Evolutionary conservation across 1,140 invertebrate genomes (phyloP), one percentile per base, ranked within the genome.

Genomic region (Coenobita brevimanus): DNA sequence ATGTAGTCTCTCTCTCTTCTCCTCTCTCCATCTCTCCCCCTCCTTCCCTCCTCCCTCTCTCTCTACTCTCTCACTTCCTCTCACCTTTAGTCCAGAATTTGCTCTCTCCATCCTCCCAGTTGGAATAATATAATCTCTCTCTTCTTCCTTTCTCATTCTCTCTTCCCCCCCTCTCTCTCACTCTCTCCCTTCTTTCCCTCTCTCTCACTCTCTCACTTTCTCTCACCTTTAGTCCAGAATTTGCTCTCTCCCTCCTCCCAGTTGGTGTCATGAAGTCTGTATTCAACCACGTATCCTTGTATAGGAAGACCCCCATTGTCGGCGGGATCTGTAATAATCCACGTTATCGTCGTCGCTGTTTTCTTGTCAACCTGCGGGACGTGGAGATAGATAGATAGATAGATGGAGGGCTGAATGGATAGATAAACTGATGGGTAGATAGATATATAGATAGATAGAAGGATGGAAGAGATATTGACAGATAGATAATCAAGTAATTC

Each of bases 311-410:
- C 97, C 64, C 95, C 94, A 88, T 96, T 94, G 89, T 95, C 94
- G 30, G 93, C 92, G 1, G 97, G 97, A 0, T 95, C 95, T 2
- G 95, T 92, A 41, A 98, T 95, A 57, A 94, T 94, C 91, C 97
- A 97, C 76, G 94, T 95, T 57, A 97, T 95, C 3, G 96, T 97
- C 0, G 97, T 98, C 0, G 97, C 97, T 2, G 93, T 92, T 21
- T 75, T 89, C 27, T 89, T 89, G 27, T 81, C 67, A n/a, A 85
- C 78, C 89, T 89, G 36, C 33, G 2, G 38, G 8, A 64, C 3
- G 30, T 15, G 80, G 17, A 2, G 24, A n/a, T 2, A 17, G 30
- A 30, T 24, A 30, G 3, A 36, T 82, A 38, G n/a, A 80, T 60
- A 30, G 33, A 0, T 54, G 17, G 38, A 15, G n/a, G 2, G n/a